Base-by-base conservation (phyloP, 2,797 vertebrate genomes). In the Semotilus atromaculatus region DNA sequence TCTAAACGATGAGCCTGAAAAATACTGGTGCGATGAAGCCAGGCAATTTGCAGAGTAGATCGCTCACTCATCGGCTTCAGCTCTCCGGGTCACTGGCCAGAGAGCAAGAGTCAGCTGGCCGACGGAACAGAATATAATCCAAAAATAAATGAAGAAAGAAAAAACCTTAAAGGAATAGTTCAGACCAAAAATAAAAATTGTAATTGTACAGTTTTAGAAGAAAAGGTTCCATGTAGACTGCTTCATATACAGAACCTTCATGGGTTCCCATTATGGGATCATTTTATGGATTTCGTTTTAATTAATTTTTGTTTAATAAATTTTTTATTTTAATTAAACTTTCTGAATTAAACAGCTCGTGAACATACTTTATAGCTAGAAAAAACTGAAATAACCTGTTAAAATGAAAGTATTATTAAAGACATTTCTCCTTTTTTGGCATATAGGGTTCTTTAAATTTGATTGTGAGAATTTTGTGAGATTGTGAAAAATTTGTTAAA, bases 11-110 rank as follows among this genome's bases (percentile, higher is more conserved):
- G 71, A 71, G 62, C 26, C 62, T 80, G 78, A 72, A 73, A 76
- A 74, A 67, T 58, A 77, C 70, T 73, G 80, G 86, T 85, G 80
- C 55, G 67, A 62, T 72, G 55, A 75, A 82, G 76, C 82, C 83
- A 82, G 62, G 76, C 58, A 80, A 81, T 88, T 85, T 85, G 66
- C 60, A 74, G 73, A 82, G 64, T 72, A 62, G 82, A 85, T 78
- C 72, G 26, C 55, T 53, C 43, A 36, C 80, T 64, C 80, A 19
- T 76, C 29, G 71, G 67, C 68, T 75, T 68, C 70, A 85, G 38
- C 71, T 29, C 58, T 40, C 60, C 18, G 31, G 78, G 84, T 75
- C 67, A 51, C 11, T 26, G 80, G 86, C 64, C 83, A 83, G 79
- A 29, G 62, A 74, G 76, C 53, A 82, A 43, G 31, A 67, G 40